Base-by-base conservation (phyloP, 1,140 invertebrate genomes). In the Holotrichia oblita region DNA sequence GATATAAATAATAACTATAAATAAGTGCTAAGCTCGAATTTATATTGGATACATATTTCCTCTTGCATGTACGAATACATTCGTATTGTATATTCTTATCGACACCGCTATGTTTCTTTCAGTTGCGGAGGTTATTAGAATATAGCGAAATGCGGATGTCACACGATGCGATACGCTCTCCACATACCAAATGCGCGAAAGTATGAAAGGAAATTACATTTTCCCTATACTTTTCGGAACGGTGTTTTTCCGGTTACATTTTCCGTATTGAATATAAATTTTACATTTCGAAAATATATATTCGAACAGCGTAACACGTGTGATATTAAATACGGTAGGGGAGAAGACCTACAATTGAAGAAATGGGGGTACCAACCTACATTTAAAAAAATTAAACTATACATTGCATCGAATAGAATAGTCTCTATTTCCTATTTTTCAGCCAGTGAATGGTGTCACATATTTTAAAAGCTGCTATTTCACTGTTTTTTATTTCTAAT, bases 211-310 rank as follows among this genome's bases (percentile, higher is more conserved):
- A 64, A 64, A 64, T 64, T 64, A 64, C 61, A 64, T 64, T 64
- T 64, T 64, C 61, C 61, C 61, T 64, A 22, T 64, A 64, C 61
- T 64, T 64, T 64, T 64, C 61, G 61, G 17, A 48, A 48, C 44
- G 44, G 12, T 27, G 61, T 64, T 64, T 64, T 64, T 64, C 61
- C 61, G 61, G 61, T 64, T 64, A 12, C 61, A 27, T 27, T 64
- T 64, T 64, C 61, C 61, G 61, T 64, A 27, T 64, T 17, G 61
- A 20, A 64, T 64, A 64, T 64, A 64, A 64, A 64, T 64, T 64
- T 64, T 64, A 22, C 61, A 22, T 64, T 64, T 20, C 10, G 61
- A 27, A 64, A 64, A 64, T 64, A 64, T 64, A 64, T 20, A 64
- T 64, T 64, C 61, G 44, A 48, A 48, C 44, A 12, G 12, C 44